These are phyloP conservation scores for Drosophila paucipuncta DNA, from an alignment of 2,888 invertebrate species.

Conservation along the genomic window DNA sequence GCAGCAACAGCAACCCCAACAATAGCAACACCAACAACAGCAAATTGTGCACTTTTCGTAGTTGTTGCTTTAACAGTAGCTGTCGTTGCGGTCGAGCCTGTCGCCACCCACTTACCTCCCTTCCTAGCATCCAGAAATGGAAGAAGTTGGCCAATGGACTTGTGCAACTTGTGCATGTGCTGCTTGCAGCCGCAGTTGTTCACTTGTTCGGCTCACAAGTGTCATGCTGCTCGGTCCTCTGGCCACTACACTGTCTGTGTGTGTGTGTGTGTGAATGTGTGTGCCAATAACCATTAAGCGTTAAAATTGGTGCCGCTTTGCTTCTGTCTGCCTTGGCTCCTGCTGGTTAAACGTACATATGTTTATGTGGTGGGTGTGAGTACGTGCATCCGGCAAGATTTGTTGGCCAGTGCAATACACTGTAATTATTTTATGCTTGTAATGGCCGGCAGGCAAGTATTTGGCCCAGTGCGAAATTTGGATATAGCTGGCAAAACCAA, in stretches of 20 bases:
- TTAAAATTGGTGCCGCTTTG: conserved; percentile 67
- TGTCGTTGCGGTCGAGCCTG: conserved; percentile 63
- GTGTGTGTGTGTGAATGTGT: conserved; percentile 45
- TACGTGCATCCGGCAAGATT: conserved; percentile 59
- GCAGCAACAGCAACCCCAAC: conserved; percentile 27
- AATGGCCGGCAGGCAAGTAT: conserved; percentile 32
- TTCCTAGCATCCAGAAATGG: background rate
- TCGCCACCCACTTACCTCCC: background rate
- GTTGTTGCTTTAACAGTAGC: conserved; percentile 50
- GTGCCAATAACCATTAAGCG: conserved; percentile 76
- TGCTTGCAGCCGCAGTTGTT: conserved; percentile 62
- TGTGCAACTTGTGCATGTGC: conserved; percentile 53
- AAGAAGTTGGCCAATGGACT: conserved; percentile 39
- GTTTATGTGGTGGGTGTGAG: conserved; percentile 10
- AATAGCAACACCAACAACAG: conserved; percentile 13
- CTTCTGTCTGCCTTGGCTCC: conserved; percentile 45
- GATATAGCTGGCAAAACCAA: conserved; percentile 4
- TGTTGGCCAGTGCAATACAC: conserved; percentile 53
- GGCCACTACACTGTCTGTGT: conserved; percentile 1
- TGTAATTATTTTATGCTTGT: conserved; percentile 73
- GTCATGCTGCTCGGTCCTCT: conserved; percentile 69
- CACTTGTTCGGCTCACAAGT: conserved; percentile 73
- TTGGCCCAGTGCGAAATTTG: conserved; percentile 17
- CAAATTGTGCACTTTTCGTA: conserved; percentile 35
- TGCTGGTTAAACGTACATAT: conserved; percentile 30